A percentile compares a stretch with the other conserved stretches of the same genome.
Evolutionary conservation across 2,797 vertebrate species (phyloP).

Genomic region (Bryconaethiops microstoma): DNA sequence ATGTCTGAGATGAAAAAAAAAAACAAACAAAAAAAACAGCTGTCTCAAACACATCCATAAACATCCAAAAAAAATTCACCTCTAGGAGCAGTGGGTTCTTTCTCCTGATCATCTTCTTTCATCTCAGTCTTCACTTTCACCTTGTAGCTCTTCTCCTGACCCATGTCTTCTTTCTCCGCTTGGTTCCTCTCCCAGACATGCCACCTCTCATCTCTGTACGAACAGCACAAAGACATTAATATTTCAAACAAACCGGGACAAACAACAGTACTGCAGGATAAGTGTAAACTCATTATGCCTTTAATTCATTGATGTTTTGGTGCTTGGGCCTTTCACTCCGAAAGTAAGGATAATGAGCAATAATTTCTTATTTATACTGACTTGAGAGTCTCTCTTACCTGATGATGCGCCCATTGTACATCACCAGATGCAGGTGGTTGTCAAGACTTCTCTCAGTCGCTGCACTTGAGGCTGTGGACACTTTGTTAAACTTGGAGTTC

Average conservation of each 20-base stretch:
- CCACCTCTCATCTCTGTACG: constrained; percentile 84
- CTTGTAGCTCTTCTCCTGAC: constrained; percentile 69
- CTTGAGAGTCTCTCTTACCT: constrained; percentile 73
- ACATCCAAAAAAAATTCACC: constrained; percentile 63
- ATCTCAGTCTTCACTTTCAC: constrained; percentile 76
- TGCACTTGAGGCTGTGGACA: constrained; percentile 89
- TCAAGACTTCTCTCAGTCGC: constrained; percentile 84
- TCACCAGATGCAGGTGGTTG: constrained; percentile 88
- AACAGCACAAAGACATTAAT: neutral
- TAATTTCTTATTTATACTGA: no score
- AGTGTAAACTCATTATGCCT: no score
- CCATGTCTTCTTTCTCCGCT: constrained; percentile 76
- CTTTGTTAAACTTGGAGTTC: constrained; percentile 91
- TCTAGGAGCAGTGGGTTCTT: constrained; percentile 73
- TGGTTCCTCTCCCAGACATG: constrained; percentile 77
- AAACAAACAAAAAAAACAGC: neutral
- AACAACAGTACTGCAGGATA: no score
- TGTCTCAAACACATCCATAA: neutral
- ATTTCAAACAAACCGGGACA: neutral
- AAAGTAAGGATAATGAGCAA: no score
- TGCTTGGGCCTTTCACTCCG: no score
- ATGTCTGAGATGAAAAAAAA: neutral
- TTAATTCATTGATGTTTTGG: no score
- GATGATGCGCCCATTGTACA: constrained; percentile 95
- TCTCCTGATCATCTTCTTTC: constrained; percentile 59